These are phyloP conservation scores for Pantherophis vulpinus DNA, from an alignment of 2,797 vertebrate species.

Conservation along the genomic window DNA sequence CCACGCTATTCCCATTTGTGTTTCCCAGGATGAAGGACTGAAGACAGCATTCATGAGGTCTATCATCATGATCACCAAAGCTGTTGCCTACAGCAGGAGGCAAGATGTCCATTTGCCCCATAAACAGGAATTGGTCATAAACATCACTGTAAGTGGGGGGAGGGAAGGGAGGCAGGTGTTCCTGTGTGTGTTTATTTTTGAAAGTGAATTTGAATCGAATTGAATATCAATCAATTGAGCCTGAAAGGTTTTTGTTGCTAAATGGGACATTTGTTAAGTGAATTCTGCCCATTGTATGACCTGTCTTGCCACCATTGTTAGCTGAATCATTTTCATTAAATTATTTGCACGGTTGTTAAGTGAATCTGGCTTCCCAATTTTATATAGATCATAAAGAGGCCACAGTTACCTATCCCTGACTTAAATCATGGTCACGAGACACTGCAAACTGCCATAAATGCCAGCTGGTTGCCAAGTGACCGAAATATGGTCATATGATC, in stretches of 20 bases:
- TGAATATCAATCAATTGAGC: neutral
- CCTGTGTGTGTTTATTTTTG: neutral
- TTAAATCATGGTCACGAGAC: no score
- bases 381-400: neutral
- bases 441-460: neutral
- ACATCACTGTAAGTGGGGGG: neutral
- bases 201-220: neutral
- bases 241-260: neutral
- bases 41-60: neutral
- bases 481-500: neutral
- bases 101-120: neutral
- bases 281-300: neutral
- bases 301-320: neutral
- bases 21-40: neutral
- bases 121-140: neutral
- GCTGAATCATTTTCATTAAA: neutral
- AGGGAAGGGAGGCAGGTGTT: neutral
- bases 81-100: neutral
- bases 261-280: neutral
- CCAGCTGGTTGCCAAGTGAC: neutral
- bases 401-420: neutral
- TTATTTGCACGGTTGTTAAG: accelerated
- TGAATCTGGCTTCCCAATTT: neutral
- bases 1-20: no score
- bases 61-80: neutral